Percentiles rank a stretch among this genome's conserved stretches.
Conservation (phyloP, 2,888 invertebrate species). For the Fragum whitleyi region DNA sequence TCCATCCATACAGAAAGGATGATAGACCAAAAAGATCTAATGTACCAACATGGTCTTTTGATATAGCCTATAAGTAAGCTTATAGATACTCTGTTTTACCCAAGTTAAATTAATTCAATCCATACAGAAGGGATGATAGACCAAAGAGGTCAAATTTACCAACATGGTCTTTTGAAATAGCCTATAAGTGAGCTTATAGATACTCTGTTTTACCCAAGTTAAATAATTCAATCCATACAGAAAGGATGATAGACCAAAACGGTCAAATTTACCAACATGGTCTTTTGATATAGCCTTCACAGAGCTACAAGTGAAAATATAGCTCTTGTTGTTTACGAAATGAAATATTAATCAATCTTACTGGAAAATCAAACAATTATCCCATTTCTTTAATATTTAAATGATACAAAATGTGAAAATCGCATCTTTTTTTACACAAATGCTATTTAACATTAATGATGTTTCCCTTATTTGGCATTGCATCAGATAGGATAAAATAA, state of each 20-base stretch:
- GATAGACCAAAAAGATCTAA: constrained; percentile 20
- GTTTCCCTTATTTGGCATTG: too few relatives aligned
- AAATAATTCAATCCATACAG: constrained; percentile 61
- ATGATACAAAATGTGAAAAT: too few relatives aligned
- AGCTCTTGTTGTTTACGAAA: too few relatives aligned
- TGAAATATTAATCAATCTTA: too few relatives aligned
- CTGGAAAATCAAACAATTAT: too few relatives aligned
- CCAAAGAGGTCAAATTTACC: constrained; percentile 34
- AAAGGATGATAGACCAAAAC: constrained; percentile 36
- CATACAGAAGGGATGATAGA: constrained; percentile 49
- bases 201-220: too few relatives aligned
- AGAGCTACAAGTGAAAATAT: constrained; percentile 58
- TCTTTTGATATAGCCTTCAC: constrained; percentile 64
- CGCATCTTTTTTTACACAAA: too few relatives aligned
- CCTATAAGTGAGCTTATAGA: constrained; percentile 51
- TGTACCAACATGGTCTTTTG: constrained; percentile 61
- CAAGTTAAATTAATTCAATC: too few relatives aligned
- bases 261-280: constrained; percentile 48
- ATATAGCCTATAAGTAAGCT: constrained; percentile 58
- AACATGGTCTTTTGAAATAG: constrained; percentile 62
- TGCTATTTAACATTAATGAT: too few relatives aligned
- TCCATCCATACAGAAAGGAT: constrained; percentile 58
- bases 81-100: too few relatives aligned
- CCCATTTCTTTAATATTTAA: too few relatives aligned
- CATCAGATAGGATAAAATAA: too few relatives aligned